phyloP scores from a whole-genome alignment of 1,140 invertebrate species.

The Acyrthosiphon pisum region DNA sequence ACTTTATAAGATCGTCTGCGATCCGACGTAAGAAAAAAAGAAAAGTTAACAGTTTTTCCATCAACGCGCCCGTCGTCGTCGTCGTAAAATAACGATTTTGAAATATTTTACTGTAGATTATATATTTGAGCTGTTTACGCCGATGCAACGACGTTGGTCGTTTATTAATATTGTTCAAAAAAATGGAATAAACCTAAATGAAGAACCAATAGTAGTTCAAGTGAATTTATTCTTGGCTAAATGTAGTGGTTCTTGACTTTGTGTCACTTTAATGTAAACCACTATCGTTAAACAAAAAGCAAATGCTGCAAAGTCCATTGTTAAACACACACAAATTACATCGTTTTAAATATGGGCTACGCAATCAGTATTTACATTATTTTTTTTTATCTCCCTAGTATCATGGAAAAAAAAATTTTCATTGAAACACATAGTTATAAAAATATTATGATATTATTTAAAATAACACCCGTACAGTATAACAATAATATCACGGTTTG shows the following conservation, averaged over 20 bases:
- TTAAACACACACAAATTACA: neutral
- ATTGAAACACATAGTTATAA: too few relatives aligned
- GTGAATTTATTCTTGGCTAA: neutral
- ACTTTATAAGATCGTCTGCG: neutral
- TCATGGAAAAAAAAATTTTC: too few relatives aligned
- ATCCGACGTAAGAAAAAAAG: neutral
- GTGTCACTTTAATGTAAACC: neutral
- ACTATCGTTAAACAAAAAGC: neutral
- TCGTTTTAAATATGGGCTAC: neutral
- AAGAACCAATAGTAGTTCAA: neutral
- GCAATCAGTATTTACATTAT: neutral
- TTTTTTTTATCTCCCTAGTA: neutral
- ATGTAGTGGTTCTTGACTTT: neutral
- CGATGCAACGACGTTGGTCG: neutral
- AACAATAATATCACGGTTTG: neutral
- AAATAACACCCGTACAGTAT: neutral
- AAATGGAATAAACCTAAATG: neutral
- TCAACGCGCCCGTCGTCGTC: neutral
- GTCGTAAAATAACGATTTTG: neutral
- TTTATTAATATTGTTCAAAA: neutral
- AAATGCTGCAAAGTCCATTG: neutral
- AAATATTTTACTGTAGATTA: neutral
- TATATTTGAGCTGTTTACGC: neutral
- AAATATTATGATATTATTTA: neutral
- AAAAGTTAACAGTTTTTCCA: neutral